phyloP scores from a whole-genome alignment of 1,140 invertebrate genomes.

The Polypedilum vanderplanki region DNA sequence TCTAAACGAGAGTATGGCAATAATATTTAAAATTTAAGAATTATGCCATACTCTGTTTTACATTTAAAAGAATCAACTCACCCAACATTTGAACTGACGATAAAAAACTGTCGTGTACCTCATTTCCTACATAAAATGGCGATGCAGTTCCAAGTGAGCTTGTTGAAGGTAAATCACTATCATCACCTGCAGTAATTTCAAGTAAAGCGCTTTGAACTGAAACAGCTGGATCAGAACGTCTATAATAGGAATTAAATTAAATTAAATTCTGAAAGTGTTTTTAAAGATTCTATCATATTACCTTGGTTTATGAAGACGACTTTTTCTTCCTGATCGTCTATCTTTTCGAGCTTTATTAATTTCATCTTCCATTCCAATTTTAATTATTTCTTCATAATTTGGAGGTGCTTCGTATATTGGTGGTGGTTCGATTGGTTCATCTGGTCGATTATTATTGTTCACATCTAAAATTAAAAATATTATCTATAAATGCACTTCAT shows the following conservation, averaged over 20 bases:
- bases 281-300: background rate
- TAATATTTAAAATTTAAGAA: background rate
- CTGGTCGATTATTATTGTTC: conserved; percentile 45
- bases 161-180: background rate
- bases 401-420: conserved; percentile 64
- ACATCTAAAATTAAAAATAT: conserved; percentile 23
- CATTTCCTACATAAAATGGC: background rate
- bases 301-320: background rate
- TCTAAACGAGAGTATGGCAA: too few species aligned
- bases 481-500: background rate
- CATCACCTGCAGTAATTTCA: background rate
- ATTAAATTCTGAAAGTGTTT: background rate
- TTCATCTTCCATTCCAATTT: conserved; percentile 46
- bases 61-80: background rate
- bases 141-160: background rate
- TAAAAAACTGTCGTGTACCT: background rate
- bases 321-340: background rate
- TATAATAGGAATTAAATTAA: background rate
- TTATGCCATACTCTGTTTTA: too few species aligned
- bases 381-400: conserved; percentile 61
- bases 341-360: conserved; percentile 32
- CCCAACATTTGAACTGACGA: background rate
- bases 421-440: conserved; percentile 49
- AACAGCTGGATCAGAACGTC: background rate
- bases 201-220: background rate